Evolutionary conservation across 1,140 invertebrate genomes (phyloP), one percentile per base, ranked within the genome.

Genomic region (Heterodera schachtii): DNA sequence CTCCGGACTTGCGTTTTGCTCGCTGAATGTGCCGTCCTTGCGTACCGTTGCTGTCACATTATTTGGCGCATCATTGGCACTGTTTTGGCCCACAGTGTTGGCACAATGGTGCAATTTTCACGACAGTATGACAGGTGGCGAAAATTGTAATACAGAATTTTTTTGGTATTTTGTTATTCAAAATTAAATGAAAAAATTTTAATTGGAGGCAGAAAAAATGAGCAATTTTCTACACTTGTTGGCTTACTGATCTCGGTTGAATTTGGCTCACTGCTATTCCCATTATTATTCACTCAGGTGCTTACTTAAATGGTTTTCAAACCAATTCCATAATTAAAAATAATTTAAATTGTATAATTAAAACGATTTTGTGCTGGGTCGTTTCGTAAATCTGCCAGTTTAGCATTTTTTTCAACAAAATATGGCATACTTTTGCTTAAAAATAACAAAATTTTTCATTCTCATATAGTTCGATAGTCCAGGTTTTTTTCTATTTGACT

Each of bases 211-310:
- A 13, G 16, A 16, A 64, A 64, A 64, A 19, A 19, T 19, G 57
- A 19, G 3, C 73, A 41, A 57, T 47, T 44, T 44, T 76, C 75
- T n/a, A n/a, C 64, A n/a, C 4, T 19, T 16, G 31, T 69, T 69
- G 70, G 13, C n/a, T 6, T 78, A 49, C 70, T 78, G 21, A 70
- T 78, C 49, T 78, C 77, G n/a, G 21, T n/a, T 1, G 46, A 78
- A 46, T 46, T 78, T 46, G 77, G 77, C 41, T 16, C 77, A 3
- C 49, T 78, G 0, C 49, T 78, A 52, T 78, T 78, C 47, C 77
- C 77, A 7, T 78, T 80, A 41, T 46, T 80, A 21, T 79, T 81
- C 57, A 80, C 79, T 19, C 76, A 80, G 49, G 79, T 75, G 49
- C 16, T 21, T 71, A 31, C 0, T 11, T 11, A 6, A 7, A 13